phyloP scores from a whole-genome alignment of 2,888 invertebrate genomes.

The Neoitamus cyanurus region DNA sequence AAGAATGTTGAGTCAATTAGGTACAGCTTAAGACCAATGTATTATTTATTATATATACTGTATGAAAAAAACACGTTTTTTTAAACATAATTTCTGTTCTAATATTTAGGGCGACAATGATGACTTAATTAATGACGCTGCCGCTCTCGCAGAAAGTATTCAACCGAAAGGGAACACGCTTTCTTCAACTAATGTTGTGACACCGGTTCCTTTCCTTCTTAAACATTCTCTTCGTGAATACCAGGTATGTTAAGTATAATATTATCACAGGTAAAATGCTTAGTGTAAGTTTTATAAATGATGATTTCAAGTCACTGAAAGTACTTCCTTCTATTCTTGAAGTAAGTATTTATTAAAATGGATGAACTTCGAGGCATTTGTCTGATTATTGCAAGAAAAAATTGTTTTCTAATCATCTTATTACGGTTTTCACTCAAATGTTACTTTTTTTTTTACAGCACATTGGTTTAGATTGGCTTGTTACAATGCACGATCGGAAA shows the following conservation, averaged over 20 bases:
- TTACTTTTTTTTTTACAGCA: constrained; percentile 69
- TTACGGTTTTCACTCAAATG: not conserved
- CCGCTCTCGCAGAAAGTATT: constrained; percentile 93
- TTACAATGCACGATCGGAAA: constrained; percentile 94
- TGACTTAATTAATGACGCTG: constrained; percentile 89
- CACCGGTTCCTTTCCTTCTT: constrained; percentile 91
- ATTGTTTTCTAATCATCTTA: not conserved
- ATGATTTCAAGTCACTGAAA: constrained; percentile 42
- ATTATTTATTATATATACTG: not conserved
- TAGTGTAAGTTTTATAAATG: constrained; percentile 6
- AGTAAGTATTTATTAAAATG: constrained; percentile 17
- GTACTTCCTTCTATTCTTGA: constrained; percentile 44
- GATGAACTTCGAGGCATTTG: constrained; percentile 49
- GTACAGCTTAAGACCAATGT: no score
- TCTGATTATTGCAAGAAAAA: constrained; percentile 24
- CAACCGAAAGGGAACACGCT: constrained; percentile 98
- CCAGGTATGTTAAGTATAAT: constrained; percentile 68
- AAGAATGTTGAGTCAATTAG: no score
- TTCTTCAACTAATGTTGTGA: constrained; percentile 92
- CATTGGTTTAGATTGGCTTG: constrained; percentile 97
- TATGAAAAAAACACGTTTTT: not conserved
- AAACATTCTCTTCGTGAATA: constrained; percentile 93
- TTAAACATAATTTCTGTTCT: not conserved
- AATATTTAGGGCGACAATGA: constrained; percentile 66
- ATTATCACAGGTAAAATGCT: no score